Percentiles rank a stretch among this genome's conserved stretches.
Evolutionary conservation across 2,888 invertebrate genomes (phyloP).

Genomic region (Andrena minutula): DNA sequence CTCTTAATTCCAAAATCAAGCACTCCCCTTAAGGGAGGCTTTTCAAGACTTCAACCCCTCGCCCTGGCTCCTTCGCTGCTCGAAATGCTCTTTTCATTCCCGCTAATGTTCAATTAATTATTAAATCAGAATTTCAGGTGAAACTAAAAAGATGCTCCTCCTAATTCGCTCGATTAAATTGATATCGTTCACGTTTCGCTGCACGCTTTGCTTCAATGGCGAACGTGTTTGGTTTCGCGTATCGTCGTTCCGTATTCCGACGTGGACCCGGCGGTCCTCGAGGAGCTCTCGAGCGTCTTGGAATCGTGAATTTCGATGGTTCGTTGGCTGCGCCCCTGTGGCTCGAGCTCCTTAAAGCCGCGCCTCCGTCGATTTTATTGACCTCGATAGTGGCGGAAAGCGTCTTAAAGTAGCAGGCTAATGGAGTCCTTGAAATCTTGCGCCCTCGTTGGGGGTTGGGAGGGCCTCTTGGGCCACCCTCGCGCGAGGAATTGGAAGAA

Average conservation of each 20-base stretch:
- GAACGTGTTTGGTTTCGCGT: neutral
- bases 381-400: constrained; percentile 34
- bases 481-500: neutral
- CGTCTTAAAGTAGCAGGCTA: constrained; percentile 28
- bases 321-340: neutral
- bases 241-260: neutral
- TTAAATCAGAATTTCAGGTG: neutral
- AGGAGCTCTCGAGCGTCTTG: neutral
- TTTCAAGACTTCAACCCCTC: neutral
- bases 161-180: too few relatives aligned
- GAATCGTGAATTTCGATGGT: constrained; percentile 13
- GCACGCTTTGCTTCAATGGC: neutral
- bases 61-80: neutral
- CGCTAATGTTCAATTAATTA: neutral
- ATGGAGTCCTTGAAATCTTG: constrained; percentile 52
- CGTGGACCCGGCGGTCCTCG: neutral
- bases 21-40: neutral
- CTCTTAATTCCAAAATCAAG: neutral
- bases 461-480: neutral
- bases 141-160: neutral
- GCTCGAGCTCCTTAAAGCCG: neutral
- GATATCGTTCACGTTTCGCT: neutral
- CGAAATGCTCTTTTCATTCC: neutral
- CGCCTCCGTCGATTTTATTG: constrained; percentile 41
- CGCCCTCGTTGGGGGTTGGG: neutral